Percentiles rank a stretch among this genome's conserved stretches.
These are phyloP conservation scores for Papilio polyxenes DNA, from an alignment of 1,140 invertebrate genomes.

Conservation along the genomic window DNA sequence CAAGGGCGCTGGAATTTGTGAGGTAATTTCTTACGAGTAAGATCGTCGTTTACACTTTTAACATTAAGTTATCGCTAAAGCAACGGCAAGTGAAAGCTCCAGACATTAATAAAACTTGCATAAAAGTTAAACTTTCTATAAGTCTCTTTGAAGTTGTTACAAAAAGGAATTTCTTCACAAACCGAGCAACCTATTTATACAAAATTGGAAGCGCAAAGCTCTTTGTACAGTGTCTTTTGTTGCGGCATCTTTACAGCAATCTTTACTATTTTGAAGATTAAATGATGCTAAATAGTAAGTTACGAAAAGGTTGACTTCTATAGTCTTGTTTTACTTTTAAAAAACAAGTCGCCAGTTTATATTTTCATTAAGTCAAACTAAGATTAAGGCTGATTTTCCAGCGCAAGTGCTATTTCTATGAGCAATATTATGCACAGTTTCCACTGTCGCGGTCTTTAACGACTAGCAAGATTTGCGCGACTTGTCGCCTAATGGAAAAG, in stretches of 20 bases:
- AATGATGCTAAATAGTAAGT: not conserved
- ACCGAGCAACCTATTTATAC: constrained; percentile 3
- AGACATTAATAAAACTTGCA: constrained; percentile 9
- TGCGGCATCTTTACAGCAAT: constrained; percentile 3
- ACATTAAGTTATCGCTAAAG: not conserved
- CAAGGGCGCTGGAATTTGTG: no score
- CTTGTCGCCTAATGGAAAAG: no score
- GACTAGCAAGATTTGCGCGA: no score
- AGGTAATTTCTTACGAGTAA: not conserved
- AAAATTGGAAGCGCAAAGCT: not conserved
- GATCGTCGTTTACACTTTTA: not conserved
- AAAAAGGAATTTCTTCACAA: not conserved
- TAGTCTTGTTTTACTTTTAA: not conserved
- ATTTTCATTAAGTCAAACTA: not conserved
- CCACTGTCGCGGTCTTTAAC: no score
- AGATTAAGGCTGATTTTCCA: no score
- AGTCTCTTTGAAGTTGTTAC: constrained; percentile 19
- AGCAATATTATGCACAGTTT: no score
- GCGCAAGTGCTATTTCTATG: no score
- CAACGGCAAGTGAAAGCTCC: not conserved
- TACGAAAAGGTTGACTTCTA: not conserved
- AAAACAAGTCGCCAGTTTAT: not conserved
- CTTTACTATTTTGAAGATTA: constrained; percentile 1
- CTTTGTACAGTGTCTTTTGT: constrained; percentile 16
- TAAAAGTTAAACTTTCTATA: constrained; percentile 12